Base-by-base conservation (phyloP, 2,113 vertebrate genomes). In the Tragelaphus strepsiceros region DNA sequence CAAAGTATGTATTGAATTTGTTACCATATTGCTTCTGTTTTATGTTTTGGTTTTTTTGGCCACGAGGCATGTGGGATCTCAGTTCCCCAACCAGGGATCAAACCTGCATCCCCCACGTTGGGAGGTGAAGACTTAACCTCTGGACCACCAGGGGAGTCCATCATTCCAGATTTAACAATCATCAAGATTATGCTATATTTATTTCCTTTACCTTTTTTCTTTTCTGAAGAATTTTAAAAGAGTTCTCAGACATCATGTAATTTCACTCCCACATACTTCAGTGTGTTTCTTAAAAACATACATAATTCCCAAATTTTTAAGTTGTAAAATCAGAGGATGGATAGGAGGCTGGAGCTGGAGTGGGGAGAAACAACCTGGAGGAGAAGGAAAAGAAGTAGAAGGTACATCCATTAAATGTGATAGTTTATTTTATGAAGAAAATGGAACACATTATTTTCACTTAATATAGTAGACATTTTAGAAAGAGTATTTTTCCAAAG, bases 191-290 rank as follows among this genome's bases (percentile, higher is more conserved):
- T 96, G 35, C 54, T 35, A 56, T 3, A 51, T 58, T 22, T 90
- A 61, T 94, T 90, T 92, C 49, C 86, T 87, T 58, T 49, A 71
- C 12, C 19, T 58, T 88, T 88, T 85, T 86, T 35, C 6, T 71
- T 85, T 56, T 80, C 77, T 62, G 14, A 62, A 35, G 54, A 39
- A 82, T 83, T 97, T 92, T 19, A 82, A 92, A 94, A 93, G 21
- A 90, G 32, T 30, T 83, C 53, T 67, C 74, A 90, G 59, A 49
- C 19, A n/a, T 83, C 74, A 39, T 58, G 62, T 80, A 90, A 88
- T 90, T 96, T 90, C 49, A 92, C 12, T 56, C 49, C 32, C 59
- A 92, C 54, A 89, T 64, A 39, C 39, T 56, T 84, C 24, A 84
- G n/a, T 62, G 64, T 59, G 12, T 56, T 89, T 91, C 78, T 85